Percentiles rank a stretch among this genome's conserved stretches.
Conservation (phyloP, 2,113 vertebrate genomes). For the Nicator chloris region DNA sequence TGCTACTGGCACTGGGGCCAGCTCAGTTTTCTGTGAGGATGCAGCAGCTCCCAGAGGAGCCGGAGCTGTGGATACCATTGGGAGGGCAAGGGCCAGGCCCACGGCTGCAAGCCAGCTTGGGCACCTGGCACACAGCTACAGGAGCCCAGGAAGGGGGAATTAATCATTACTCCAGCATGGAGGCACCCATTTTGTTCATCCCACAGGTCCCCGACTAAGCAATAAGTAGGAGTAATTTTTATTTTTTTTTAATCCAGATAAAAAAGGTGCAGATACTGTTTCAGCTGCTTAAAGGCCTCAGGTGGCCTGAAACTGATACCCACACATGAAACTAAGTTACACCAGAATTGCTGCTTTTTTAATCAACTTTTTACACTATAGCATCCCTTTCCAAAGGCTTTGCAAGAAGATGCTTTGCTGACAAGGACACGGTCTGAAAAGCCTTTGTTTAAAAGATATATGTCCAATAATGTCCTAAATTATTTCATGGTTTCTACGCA, state of each 20-base stretch:
- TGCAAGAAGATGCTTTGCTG: neutral
- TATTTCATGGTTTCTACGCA: neutral
- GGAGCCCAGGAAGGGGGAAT: neutral
- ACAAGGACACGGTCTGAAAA: neutral
- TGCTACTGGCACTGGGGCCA: neutral
- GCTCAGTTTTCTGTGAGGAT: neutral
- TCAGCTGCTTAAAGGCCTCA: neutral
- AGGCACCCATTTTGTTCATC: rapidly evolving
- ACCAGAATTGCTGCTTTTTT: neutral
- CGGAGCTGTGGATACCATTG: rapidly evolving
- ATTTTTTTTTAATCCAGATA: neutral
- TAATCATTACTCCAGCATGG: neutral
- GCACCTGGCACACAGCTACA: neutral
- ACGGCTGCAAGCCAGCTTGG: neutral
- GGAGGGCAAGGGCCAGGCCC: neutral
- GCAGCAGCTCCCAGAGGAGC: neutral
- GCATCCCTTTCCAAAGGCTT: neutral
- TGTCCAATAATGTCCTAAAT: neutral
- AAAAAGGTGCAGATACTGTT: neutral
- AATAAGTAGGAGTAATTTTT: neutral
- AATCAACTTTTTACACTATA: neutral
- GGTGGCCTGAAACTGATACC: neutral
- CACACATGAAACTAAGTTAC: neutral
- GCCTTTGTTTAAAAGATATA: neutral
- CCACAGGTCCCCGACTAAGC: neutral